Evolutionary conservation across 2,113 vertebrate species (phyloP), one percentile per base, ranked within the genome.

Genomic region (Pterocles orientalis): DNA sequence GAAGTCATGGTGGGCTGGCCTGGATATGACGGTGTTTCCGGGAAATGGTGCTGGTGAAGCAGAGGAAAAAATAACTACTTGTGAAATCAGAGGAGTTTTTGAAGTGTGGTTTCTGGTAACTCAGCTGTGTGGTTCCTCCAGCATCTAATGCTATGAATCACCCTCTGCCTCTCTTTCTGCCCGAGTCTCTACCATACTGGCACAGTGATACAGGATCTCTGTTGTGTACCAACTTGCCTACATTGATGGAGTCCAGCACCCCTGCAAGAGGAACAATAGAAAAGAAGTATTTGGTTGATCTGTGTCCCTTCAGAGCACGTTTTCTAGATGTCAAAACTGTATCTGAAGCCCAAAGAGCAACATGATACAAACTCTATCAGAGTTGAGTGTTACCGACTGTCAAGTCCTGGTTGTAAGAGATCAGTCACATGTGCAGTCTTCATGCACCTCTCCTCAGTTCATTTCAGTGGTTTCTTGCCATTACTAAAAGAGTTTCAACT

Each of bases 241-340:
- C 0, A 0, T 6, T 77, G 43, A 16, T 0, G 0, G 26, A 69
- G 16, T 60, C 9, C 5, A 71, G n/a, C 26, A 57, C 71, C 16
- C n/a, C 19, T 25, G 26, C 58, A 51, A 36, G 28, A 76, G 17
- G 19, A 12, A 80, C 18, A 41, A 17, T 4, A 87, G 16, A 50
- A 53, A 61, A 56, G 8, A 50, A 66, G 18, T 47, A 45, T 24
- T 88, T 61, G n/a, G 10, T 57, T 83, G 24, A 39, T 7, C 45
- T 51, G 12, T 39, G 34, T 75, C 25, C 18, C 18, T 82, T 85
- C 33, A 56, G 60, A 91, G 39, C 3, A 12, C 28, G 5, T 64
- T 89, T 79, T 17, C 51, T 65, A 17, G 45, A 15, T 70, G 57
- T 34, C 45, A 50, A 15, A 73, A 25, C 36, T 51, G 6, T 60